Conservation (phyloP, 2,113 vertebrate species). For the Spermophilus dauricus region DNA sequence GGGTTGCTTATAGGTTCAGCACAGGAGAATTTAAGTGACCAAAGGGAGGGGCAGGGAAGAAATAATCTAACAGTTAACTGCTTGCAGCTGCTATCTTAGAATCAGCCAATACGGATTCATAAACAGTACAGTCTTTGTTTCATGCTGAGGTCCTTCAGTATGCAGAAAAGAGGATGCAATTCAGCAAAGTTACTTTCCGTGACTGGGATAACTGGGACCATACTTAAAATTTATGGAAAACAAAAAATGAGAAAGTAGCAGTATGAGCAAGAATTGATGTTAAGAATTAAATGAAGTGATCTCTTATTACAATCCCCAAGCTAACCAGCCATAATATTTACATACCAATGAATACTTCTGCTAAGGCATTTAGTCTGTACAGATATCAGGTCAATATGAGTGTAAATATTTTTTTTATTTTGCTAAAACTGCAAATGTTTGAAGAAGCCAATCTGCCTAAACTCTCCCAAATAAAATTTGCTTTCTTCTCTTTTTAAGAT, state of each 20-base stretch:
- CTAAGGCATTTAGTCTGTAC: conserved; percentile 13
- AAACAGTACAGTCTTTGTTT: conserved; percentile 84
- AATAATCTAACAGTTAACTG: conserved; percentile 74
- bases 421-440: conserved; percentile 9
- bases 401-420: not conserved
- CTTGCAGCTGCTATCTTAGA: conserved; percentile 84
- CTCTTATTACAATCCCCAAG: not conserved
- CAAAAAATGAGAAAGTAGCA: not conserved
- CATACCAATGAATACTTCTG: not conserved
- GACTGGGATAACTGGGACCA: not conserved
- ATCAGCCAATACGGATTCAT: conserved; percentile 43
- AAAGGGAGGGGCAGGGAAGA: conserved; percentile 52
- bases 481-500: conserved; percentile 8
- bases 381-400: not conserved
- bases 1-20: conserved; percentile 44
- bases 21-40: conserved; percentile 22
- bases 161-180: conserved; percentile 55
- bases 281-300: not conserved
- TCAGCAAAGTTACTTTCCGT: conserved; percentile 44
- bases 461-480: conserved; percentile 22
- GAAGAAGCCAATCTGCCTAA: conserved; percentile 44
- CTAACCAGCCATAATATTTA: conserved; percentile 43
- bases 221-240: not conserved
- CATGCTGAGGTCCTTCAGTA: not conserved
- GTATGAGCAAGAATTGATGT: not conserved